Conservation (phyloP, 2,113 vertebrate species). For the Bubalus kerabau region DNA sequence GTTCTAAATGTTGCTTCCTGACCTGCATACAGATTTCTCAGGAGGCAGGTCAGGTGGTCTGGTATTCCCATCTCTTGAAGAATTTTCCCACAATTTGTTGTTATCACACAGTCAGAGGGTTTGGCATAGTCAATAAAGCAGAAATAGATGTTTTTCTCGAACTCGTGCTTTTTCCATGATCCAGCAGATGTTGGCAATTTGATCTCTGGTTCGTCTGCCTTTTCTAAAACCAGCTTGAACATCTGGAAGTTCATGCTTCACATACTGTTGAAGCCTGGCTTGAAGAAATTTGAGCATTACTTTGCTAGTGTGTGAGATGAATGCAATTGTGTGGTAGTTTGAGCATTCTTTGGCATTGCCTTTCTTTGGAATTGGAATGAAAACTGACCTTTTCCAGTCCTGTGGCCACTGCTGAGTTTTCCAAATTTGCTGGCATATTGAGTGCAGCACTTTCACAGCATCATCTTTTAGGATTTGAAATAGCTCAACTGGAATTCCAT, state of each 20-base stretch:
- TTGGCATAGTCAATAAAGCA: no score
- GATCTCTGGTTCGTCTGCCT: neutral
- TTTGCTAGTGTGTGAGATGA: neutral
- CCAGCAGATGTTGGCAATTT: neutral
- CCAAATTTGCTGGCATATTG: neutral
- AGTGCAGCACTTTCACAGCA: neutral
- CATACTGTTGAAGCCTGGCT: neutral
- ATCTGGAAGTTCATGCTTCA: neutral
- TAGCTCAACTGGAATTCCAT: neutral
- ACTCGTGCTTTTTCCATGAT: neutral
- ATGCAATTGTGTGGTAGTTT: rapidly evolving
- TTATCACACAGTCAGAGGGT: no score
- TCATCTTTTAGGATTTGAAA: neutral
- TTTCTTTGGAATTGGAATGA: neutral
- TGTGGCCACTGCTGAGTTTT: neutral
- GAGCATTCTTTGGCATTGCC: neutral
- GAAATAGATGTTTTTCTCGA: neutral
- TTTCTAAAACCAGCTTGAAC: neutral
- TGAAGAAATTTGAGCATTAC: neutral
- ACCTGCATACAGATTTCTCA: no score
- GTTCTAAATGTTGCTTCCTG: no score
- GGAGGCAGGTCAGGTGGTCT: no score
- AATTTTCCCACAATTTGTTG: no score
- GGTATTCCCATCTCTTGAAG: no score
- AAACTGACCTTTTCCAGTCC: neutral